A percentile compares a stretch with the other conserved stretches of the same genome.
phyloP scores from a whole-genome alignment of 2,113 vertebrate species.

The Osmerus eperlanus region DNA sequence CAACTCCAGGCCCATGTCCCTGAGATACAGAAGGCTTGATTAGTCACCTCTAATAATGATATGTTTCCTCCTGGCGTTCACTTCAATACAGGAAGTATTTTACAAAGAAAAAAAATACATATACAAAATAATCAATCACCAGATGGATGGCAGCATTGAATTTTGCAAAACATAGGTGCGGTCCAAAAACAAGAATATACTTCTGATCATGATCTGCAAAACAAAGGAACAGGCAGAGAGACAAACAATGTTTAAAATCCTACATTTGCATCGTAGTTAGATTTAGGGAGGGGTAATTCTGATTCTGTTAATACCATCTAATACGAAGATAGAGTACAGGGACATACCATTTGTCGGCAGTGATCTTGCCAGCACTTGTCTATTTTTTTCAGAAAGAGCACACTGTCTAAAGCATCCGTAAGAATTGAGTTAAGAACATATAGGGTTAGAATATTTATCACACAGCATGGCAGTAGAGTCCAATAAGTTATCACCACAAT shows the following conservation, averaged over 20 bases:
- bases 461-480: neutral
- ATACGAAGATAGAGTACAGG: neutral
- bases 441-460: neutral
- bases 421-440: conserved; percentile 76
- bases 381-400: conserved; percentile 98
- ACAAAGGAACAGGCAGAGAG: conserved; percentile 20
- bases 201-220: conserved; percentile 97
- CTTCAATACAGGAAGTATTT: conserved; percentile 4
- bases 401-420: conserved; percentile 96
- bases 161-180: conserved; percentile 99
- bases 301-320: neutral
- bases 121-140: conserved; percentile 73
- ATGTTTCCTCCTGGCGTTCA: neutral
- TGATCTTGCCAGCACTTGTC: conserved; percentile 99
- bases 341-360: conserved; percentile 97
- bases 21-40: conserved; percentile 51
- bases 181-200: conserved; percentile 99
- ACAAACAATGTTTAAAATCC: neutral
- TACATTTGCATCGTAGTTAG: neutral
- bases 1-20: conserved; percentile 98
- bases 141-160: conserved; percentile 99
- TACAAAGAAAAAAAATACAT: neutral
- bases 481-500: neutral
- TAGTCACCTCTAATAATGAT: neutral
- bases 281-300: neutral